These are phyloP conservation scores for Globia sparganii DNA, from an alignment of 2,888 invertebrate species.

Conservation along the genomic window DNA sequence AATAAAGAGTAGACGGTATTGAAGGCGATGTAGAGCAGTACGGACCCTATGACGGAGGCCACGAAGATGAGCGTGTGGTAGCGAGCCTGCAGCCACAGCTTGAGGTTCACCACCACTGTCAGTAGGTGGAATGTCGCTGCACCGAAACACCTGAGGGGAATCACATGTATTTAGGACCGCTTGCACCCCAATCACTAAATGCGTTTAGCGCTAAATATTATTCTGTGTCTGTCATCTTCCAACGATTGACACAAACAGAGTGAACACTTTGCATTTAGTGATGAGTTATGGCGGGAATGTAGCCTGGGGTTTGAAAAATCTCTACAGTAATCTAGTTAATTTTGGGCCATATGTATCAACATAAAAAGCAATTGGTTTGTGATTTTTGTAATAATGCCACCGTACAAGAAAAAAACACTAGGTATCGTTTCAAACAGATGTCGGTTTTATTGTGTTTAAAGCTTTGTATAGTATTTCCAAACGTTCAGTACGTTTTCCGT, in stretches of 20 bases:
- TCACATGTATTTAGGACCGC: not conserved
- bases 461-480: too few species aligned
- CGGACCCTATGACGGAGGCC: slow-evolving; percentile 83
- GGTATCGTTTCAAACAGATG: too few species aligned
- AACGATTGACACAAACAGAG: not conserved
- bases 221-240: not conserved
- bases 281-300: not conserved
- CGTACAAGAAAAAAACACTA: too few species aligned
- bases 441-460: too few species aligned
- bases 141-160: slow-evolving; percentile 89
- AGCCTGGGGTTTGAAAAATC: not conserved
- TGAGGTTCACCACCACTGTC: slow-evolving; percentile 90
- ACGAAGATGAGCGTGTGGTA: slow-evolving; percentile 90
- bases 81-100: slow-evolving; percentile 91
- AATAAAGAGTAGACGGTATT: slow-evolving; percentile 90
- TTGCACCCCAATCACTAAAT: not conserved
- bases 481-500: too few species aligned
- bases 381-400: too few species aligned
- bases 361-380: too few species aligned
- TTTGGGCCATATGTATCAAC: too few species aligned
- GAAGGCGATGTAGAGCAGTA: slow-evolving; percentile 89
- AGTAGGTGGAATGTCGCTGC: slow-evolving; percentile 90
- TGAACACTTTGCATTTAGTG: not conserved
- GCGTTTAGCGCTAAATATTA: not conserved
- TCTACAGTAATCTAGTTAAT: too few species aligned